These are phyloP conservation scores for Lutjanus argentimaculatus DNA, from an alignment of 2,797 vertebrate genomes.

Conservation along the genomic window DNA sequence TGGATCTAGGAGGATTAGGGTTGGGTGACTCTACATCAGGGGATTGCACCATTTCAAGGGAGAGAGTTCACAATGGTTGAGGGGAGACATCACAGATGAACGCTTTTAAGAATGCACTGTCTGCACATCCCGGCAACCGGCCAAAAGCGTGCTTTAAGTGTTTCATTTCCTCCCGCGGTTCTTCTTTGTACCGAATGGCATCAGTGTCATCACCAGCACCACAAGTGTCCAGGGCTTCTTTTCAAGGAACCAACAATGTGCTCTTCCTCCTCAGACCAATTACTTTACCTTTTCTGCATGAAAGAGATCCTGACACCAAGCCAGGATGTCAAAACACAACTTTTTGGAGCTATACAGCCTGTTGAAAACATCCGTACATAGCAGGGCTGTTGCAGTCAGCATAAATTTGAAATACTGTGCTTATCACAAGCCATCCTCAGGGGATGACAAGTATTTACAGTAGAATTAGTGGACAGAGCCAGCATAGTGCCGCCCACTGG, in stretches of 20 bases:
- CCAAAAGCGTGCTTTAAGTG: conserved; percentile 72
- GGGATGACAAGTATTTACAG: too few relatives aligned
- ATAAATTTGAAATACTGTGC: too few relatives aligned
- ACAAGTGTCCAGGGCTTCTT: conserved; percentile 49
- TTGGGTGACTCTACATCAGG: conserved; percentile 77
- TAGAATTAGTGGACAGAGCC: too few relatives aligned
- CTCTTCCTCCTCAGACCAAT: conserved; percentile 49
- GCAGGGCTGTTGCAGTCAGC: too few relatives aligned
- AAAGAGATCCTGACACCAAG: conserved; percentile 43
- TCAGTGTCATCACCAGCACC: conserved; percentile 65
- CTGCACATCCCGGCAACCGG: conserved; percentile 61
- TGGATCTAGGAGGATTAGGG: conserved; percentile 83
- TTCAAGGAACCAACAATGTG: conserved; percentile 64
- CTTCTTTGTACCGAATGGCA: conserved; percentile 72
- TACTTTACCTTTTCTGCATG: conserved; percentile 48
- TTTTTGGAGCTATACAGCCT: conserved; percentile 21
- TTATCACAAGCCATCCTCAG: too few relatives aligned
- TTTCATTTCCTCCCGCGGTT: conserved; percentile 71
- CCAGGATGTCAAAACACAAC: conserved; percentile 23
- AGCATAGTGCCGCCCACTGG: too few relatives aligned
- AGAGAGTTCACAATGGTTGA: conserved; percentile 78
- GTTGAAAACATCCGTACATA: conserved; percentile 5
- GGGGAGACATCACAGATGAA: conserved; percentile 74
- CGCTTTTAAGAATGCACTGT: conserved; percentile 70
- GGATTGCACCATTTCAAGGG: conserved; percentile 72